Percentiles rank a stretch among this genome's conserved stretches.
Conservation (phyloP, 2,888 invertebrate species). For the Exephanes ischioxanthus region DNA sequence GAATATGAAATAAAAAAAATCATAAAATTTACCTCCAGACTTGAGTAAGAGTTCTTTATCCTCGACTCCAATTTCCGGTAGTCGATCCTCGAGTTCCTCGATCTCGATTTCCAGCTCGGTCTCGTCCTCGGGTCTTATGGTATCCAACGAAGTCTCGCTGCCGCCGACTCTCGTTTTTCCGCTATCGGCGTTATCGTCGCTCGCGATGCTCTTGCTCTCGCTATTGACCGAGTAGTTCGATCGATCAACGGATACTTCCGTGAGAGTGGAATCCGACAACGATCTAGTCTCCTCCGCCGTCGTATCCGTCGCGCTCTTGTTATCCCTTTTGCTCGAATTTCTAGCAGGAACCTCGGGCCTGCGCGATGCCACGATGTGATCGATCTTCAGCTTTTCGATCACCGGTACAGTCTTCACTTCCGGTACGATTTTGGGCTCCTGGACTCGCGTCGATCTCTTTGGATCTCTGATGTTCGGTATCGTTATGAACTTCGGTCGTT, state of each 20-base stretch:
- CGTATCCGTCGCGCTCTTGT: constrained; percentile 43
- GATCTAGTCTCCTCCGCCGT: constrained; percentile 41
- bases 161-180: constrained; percentile 18
- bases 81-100: constrained; percentile 73
- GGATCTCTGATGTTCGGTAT: constrained; percentile 82
- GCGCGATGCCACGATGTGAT: constrained; percentile 55
- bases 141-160: constrained; percentile 60
- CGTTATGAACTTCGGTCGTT: constrained; percentile 81
- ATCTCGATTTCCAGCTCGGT: constrained; percentile 76
- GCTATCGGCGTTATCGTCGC: constrained; percentile 35
- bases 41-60: constrained; percentile 80
- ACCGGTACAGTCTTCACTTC: constrained; percentile 67
- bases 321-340: constrained; percentile 61
- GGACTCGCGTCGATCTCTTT: constrained; percentile 69
- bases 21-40: constrained; percentile 76
- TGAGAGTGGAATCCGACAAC: constrained; percentile 38
- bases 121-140: constrained; percentile 70
- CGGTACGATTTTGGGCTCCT: constrained; percentile 76
- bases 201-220: constrained; percentile 9
- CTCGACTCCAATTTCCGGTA: constrained; percentile 76
- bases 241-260: constrained; percentile 36
- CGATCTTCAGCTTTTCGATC: constrained; percentile 74
- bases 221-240: constrained; percentile 20
- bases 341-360: constrained; percentile 66
- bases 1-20: constrained; percentile 10